Conservation (phyloP, 2,888 invertebrate species). For the Chorisops tibialis region DNA sequence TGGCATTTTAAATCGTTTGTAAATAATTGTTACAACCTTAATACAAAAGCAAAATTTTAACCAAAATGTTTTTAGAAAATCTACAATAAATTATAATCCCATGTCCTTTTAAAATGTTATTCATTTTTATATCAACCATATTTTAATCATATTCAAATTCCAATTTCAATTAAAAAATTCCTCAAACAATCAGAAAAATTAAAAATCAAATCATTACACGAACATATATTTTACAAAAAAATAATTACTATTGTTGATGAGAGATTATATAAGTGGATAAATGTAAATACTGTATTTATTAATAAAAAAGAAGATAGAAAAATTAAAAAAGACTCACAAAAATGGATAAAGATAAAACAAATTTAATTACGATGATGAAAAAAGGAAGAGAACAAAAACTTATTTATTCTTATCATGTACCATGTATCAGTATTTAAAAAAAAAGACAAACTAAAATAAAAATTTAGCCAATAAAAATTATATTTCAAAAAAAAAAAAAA, state of each 20-base stretch:
- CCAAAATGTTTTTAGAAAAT: too few relatives aligned
- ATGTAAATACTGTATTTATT: neutral
- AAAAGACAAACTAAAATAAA: neutral
- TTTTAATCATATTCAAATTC: too few relatives aligned
- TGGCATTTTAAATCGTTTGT: too few relatives aligned
- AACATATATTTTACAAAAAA: neutral
- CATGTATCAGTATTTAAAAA: conserved; percentile 3
- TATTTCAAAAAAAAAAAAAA: conserved; percentile 7
- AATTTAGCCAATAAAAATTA: neutral
- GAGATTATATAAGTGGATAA: neutral
- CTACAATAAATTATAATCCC: too few relatives aligned
- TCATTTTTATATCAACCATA: too few relatives aligned
- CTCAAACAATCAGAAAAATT: neutral
- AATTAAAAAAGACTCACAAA: neutral
- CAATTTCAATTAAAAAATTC: too few relatives aligned
- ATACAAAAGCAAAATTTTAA: too few relatives aligned
- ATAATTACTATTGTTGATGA: neutral
- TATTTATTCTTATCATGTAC: neutral
- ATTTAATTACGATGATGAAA: too few relatives aligned
- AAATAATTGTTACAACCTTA: too few relatives aligned
- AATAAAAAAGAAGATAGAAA: neutral
- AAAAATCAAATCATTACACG: neutral
- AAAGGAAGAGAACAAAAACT: neutral
- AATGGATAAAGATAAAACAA: neutral
- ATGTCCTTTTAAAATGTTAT: too few relatives aligned